These are phyloP conservation scores for Scolopax bukidnonensis DNA, from an alignment of 2,797 vertebrate genomes.

Conservation along the genomic window DNA sequence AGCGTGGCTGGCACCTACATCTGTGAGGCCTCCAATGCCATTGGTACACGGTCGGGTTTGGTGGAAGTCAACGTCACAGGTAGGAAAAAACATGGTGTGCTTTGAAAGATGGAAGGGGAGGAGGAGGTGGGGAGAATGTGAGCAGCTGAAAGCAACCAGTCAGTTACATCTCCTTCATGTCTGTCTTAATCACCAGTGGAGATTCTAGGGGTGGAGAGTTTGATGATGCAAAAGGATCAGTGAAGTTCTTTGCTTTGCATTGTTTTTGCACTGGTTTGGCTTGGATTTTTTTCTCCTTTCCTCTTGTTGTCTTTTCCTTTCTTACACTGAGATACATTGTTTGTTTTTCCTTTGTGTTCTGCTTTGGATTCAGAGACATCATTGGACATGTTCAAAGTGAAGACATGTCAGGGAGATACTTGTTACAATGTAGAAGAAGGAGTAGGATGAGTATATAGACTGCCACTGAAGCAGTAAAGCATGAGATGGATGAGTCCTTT, in stretches of 20 bases:
- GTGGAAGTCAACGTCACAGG: conserved; percentile 99
- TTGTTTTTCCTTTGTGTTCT: neutral
- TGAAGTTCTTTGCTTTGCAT: neutral
- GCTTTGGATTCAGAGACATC: neutral
- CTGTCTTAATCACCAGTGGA: neutral
- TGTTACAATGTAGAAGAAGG: neutral
- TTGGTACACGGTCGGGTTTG: conserved; percentile 90
- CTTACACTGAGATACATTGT: neutral
- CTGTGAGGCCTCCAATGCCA: conserved; percentile 93
- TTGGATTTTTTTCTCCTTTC: neutral
- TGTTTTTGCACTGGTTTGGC: neutral
- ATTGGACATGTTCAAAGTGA: neutral
- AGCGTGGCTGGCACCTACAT: conserved; percentile 91
- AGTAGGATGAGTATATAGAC: neutral
- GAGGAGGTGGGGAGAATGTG: neutral
- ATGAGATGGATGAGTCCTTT: neutral
- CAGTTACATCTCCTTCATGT: neutral
- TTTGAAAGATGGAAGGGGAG: neutral
- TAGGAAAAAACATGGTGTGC: conserved; percentile 74
- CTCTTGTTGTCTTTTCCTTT: neutral
- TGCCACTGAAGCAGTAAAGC: neutral
- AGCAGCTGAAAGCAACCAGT: neutral
- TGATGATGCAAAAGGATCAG: neutral
- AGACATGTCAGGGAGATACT: neutral
- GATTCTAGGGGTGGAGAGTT: neutral